Conservation (phyloP, 2,888 invertebrate species). For the Bombylius major region DNA sequence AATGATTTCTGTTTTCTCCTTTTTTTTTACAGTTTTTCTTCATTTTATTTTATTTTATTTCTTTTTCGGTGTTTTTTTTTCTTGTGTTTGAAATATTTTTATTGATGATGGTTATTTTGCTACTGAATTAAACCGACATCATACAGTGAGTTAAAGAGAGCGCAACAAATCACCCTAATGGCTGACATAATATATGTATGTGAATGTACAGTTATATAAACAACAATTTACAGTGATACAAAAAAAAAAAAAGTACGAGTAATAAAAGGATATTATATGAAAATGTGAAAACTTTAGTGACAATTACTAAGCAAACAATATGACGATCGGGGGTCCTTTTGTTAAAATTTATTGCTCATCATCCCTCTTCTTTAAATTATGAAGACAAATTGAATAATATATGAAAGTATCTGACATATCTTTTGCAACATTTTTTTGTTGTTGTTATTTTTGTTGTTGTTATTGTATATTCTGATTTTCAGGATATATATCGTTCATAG, state of each 20-base stretch:
- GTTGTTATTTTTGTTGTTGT: too few relatives aligned
- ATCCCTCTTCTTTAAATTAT: background rate
- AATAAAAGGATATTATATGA: too few relatives aligned
- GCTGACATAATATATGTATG: background rate
- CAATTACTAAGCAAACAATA: constrained; percentile 14
- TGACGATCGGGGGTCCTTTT: background rate
- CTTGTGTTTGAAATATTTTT: background rate
- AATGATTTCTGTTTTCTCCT: too few relatives aligned
- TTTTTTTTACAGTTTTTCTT: background rate
- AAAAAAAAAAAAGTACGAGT: background rate
- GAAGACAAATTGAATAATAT: too few relatives aligned
- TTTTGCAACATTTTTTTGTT: too few relatives aligned
- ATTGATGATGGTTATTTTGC: background rate
- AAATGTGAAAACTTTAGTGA: constrained; percentile 7
- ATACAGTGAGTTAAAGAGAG: constrained; percentile 5
- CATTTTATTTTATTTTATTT: too few relatives aligned
- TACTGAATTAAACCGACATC: background rate
- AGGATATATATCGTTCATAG: too few relatives aligned
- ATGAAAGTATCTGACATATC: too few relatives aligned
- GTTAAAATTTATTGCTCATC: background rate
- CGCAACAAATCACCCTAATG: constrained; percentile 10
- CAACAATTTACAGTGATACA: background rate
- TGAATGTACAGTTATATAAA: background rate
- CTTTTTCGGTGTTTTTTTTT: too few relatives aligned
- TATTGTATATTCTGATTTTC: too few relatives aligned